Conservation (phyloP, 2,797 vertebrate species). For the Parambassis ranga region DNA sequence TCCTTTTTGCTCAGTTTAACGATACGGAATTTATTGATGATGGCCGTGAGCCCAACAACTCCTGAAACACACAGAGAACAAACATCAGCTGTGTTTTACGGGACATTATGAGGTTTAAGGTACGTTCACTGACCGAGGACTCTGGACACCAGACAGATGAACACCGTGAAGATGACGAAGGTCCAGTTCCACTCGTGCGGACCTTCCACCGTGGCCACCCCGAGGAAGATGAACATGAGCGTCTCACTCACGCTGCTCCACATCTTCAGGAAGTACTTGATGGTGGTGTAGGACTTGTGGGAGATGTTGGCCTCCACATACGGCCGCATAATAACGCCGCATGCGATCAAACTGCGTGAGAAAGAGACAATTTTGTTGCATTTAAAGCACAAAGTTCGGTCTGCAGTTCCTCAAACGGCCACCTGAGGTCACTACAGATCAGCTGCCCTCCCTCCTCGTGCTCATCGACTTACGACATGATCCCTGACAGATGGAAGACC, state of each 20-base stretch:
- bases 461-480: constrained; percentile 90
- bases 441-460: too few relatives aligned
- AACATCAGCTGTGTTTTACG: too few relatives aligned
- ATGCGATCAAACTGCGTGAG: constrained; percentile 89
- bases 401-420: too few relatives aligned
- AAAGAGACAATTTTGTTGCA: too few relatives aligned
- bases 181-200: constrained; percentile 95
- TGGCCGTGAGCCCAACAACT: constrained; percentile 90
- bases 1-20: constrained; percentile 96
- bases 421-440: too few relatives aligned
- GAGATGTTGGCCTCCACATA: constrained; percentile 99
- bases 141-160: constrained; percentile 90
- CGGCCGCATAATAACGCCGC: constrained; percentile 91
- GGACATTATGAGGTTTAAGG: too few relatives aligned
- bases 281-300: constrained; percentile 98
- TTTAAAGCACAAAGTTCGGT: too few relatives aligned
- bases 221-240: constrained; percentile 98
- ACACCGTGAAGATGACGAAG: constrained; percentile 88
- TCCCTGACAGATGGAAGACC: constrained; percentile 96
- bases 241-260: constrained; percentile 99
- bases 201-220: constrained; percentile 93
- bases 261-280: constrained; percentile 99
- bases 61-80: constrained; percentile 72
- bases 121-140: constrained; percentile 91
- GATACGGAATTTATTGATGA: constrained; percentile 98